These are phyloP conservation scores for Linurgus olivaceus DNA, from an alignment of 2,797 vertebrate species.

Conservation along the genomic window DNA sequence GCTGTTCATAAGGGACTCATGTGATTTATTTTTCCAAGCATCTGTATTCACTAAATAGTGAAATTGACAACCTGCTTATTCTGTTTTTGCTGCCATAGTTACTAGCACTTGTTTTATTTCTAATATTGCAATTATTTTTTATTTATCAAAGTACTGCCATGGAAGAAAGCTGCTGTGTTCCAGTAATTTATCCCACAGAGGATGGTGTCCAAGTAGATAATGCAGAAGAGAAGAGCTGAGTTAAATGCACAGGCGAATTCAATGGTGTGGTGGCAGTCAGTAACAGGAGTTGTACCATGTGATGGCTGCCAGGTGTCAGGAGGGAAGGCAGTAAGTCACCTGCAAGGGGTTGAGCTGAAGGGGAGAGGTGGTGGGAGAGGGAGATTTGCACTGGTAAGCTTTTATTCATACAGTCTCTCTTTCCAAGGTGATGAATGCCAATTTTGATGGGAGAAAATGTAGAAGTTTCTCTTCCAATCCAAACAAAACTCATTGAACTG, in stretches of 20 bases:
- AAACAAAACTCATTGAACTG: not conserved
- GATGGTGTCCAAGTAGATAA: not conserved
- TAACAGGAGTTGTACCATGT: accelerated
- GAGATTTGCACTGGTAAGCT: not conserved
- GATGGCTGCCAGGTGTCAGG: not conserved
- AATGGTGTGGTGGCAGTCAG: not conserved
- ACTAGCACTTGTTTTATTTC: not conserved
- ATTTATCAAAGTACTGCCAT: not conserved
- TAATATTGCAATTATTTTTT: not conserved
- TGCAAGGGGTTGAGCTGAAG: not conserved
- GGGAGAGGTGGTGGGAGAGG: not conserved
- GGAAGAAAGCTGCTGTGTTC: not conserved
- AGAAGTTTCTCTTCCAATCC: not conserved
- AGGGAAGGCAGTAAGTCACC: not conserved
- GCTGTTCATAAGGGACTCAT: not conserved
- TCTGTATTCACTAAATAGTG: not conserved
- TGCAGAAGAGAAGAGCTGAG: not conserved
- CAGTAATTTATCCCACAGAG: not conserved
- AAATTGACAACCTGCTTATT: not conserved
- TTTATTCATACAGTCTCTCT: not conserved
- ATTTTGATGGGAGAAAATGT: not conserved
- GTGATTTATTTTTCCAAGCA: not conserved
- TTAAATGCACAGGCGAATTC: not conserved
- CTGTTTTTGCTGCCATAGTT: not conserved
- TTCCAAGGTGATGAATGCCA: not conserved